These are phyloP conservation scores for Drosophila buzzatii DNA, from an alignment of 2,888 invertebrate species.

Conservation along the genomic window DNA sequence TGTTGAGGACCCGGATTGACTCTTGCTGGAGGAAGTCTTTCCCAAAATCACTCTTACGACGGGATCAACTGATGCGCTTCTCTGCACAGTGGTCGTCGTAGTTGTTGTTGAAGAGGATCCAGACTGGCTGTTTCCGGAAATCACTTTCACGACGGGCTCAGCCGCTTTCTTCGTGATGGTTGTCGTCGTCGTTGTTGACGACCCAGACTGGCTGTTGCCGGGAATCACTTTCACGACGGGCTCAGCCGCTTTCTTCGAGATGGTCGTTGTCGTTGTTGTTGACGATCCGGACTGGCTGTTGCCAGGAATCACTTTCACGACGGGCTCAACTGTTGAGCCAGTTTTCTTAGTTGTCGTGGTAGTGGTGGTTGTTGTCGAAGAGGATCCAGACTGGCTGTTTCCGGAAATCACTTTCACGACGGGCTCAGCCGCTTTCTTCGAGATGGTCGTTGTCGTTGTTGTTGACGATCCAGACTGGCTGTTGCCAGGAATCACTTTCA, in stretches of 20 bases:
- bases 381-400: not conserved
- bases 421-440: not conserved
- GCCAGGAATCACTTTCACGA: not conserved
- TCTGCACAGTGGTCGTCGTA: not conserved
- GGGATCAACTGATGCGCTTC: not conserved
- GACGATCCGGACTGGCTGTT: not conserved
- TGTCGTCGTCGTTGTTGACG: not conserved
- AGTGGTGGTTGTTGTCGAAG: slow-evolving; percentile 3
- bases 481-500: not conserved
- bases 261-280: not conserved
- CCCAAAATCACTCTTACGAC: not conserved
- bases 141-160: not conserved
- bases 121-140: not conserved
- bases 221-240: not conserved
- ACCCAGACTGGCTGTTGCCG: not conserved
- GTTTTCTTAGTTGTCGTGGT: slow-evolving; percentile 8
- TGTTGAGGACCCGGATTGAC: not conserved
- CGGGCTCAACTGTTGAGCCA: not conserved
- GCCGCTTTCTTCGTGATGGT: not conserved
- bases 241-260: not conserved
- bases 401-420: not conserved
- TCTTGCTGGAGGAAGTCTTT: not conserved
- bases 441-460: not conserved
- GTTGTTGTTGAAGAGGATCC: not conserved
- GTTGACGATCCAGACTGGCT: not conserved